These are phyloP conservation scores for Odontophorus gujanensis DNA, from an alignment of 2,113 vertebrate species.

Conservation along the genomic window DNA sequence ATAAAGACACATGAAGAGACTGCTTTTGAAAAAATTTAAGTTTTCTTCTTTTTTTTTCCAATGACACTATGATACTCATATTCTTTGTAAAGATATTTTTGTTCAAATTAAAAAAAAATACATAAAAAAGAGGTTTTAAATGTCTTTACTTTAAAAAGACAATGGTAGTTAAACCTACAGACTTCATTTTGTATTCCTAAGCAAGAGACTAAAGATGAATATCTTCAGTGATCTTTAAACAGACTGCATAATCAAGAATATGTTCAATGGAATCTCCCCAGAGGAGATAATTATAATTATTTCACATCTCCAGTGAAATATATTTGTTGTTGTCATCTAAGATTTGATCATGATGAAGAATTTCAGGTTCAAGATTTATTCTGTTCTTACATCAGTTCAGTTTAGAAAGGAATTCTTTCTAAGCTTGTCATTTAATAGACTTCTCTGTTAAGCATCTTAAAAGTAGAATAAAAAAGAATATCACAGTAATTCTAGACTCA, in stretches of 20 bases:
- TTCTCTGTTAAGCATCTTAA: background rate
- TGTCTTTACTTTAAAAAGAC: background rate
- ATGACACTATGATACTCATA: slow-evolving; percentile 35
- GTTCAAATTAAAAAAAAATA: background rate
- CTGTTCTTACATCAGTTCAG: background rate
- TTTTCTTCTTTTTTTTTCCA: background rate
- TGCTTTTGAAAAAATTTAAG: background rate
- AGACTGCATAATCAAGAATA: background rate
- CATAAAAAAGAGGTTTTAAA: background rate
- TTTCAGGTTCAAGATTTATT: background rate
- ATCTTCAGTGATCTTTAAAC: background rate
- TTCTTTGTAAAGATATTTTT: slow-evolving; percentile 25
- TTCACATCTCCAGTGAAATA: background rate
- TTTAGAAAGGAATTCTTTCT: background rate
- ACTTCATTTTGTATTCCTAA: background rate
- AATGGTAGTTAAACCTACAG: background rate
- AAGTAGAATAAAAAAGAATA: background rate
- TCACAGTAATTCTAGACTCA: background rate
- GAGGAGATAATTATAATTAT: background rate
- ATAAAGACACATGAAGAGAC: background rate
- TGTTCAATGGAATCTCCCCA: background rate
- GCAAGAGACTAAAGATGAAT: background rate
- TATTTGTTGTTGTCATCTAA: background rate
- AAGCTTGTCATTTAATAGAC: background rate
- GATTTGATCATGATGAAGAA: background rate